Evolutionary conservation across 2,113 vertebrate genomes (phyloP), one percentile per base, ranked within the genome.

Genomic region (Himantopus leucocephalus): DNA sequence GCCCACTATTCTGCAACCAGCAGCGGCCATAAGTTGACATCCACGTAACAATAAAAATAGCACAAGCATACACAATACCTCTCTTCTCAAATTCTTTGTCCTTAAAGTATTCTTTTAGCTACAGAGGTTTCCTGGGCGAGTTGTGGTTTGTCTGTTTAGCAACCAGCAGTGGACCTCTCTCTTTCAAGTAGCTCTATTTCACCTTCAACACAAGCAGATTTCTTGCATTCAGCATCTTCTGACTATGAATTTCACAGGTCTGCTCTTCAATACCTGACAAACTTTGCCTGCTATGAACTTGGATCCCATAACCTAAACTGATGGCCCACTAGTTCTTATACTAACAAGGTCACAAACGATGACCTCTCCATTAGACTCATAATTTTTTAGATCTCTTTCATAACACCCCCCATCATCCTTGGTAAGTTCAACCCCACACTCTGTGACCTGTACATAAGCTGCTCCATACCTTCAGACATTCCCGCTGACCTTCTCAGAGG

Each of bases 301-400:
- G 12, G 6, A 73, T 62, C 10, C 9, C 8, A 66, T 55, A 52
- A 39, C 20, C 41, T 29, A 29, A 74, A 53, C 10, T 11, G 34
- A 53, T 18, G 9, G 53, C 8, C 8, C 12, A 29, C 8, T 34
- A 64, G 5, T 29, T 77, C 50, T 37, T 84, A 66, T 1, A 47
- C 6, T 14, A 70, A 43, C 2, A n/a, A 48, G 21, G 23, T 29
- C 37, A 76, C 5, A 64, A 75, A 64, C 12, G 45, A 47, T 1
- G 3, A 27, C 11, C 27, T 53, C n/a, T 22, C 32, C 3, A 1
- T 22, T 48, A 2, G 0, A 63, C 5, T 43, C 9, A 29, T 3
- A 1, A 13, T 59, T 72, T 21, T n/a, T 9, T 20, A 90, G 35
- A 45, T 21, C 12, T 74, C 34, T 41, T 78, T 55, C 29, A 34